phyloP scores from a whole-genome alignment of 2,888 invertebrate species.

The Dasysyrphus tricinctus region DNA sequence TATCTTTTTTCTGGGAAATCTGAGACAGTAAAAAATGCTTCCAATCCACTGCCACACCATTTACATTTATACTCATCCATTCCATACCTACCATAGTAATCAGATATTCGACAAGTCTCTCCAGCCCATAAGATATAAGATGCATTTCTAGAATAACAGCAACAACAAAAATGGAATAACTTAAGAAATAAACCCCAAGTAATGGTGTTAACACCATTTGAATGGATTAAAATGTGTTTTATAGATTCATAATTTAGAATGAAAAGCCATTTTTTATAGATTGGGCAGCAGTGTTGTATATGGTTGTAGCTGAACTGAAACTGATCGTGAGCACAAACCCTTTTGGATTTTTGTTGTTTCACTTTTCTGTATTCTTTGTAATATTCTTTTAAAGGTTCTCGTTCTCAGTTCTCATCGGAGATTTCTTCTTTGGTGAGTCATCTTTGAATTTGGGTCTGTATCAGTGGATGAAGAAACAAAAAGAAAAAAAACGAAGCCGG shows the following conservation, averaged over 20 bases:
- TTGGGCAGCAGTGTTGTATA: conserved; percentile 48
- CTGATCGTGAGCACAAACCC: neutral
- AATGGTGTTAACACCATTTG: conserved; percentile 69
- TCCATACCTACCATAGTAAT: conserved; percentile 30
- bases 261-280: conserved; percentile 51
- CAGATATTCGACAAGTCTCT: conserved; percentile 35
- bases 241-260: conserved; percentile 68
- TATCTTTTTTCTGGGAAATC: conserved; percentile 51
- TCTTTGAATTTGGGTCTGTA: neutral
- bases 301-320: neutral
- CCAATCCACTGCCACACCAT: neutral
- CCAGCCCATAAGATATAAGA: neutral
- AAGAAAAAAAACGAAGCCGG: neutral
- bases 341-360: neutral
- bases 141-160: conserved; percentile 1
- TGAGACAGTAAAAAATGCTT: conserved; percentile 13
- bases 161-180: conserved; percentile 23
- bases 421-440: conserved; percentile 56
- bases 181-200: conserved; percentile 48
- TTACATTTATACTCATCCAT: too few relatives aligned
- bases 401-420: conserved; percentile 12
- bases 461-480: neutral
- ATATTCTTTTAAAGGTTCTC: neutral
- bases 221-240: conserved; percentile 68
- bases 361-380: neutral